Evolutionary conservation across 2,113 vertebrate species (phyloP).

Genomic region (Salvator merianae): DNA sequence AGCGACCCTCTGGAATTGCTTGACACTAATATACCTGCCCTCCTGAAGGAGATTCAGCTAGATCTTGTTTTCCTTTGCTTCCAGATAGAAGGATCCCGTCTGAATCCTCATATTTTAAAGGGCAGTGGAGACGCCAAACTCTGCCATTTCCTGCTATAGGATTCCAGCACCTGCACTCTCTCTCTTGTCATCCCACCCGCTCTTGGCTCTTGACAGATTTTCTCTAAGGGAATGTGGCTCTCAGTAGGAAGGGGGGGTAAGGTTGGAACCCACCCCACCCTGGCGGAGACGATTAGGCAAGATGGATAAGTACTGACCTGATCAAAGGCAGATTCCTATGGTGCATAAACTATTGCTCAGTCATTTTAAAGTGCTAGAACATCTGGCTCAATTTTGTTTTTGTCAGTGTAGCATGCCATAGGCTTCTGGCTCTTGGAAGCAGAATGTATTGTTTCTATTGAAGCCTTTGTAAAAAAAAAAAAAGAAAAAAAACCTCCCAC

Average conservation of each 20-base stretch:
- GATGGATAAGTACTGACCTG: background rate
- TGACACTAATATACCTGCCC: too few species aligned
- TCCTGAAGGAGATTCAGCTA: too few species aligned
- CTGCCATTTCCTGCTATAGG: too few species aligned
- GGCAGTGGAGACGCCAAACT: too few species aligned
- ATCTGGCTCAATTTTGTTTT: background rate
- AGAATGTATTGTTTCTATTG: background rate
- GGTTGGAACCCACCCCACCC: background rate
- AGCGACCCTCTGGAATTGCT: too few species aligned
- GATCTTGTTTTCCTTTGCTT: too few species aligned
- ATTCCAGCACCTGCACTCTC: too few species aligned
- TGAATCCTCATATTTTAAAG: too few species aligned
- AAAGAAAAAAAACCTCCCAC: background rate
- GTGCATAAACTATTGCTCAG: background rate
- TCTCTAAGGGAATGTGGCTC: background rate
- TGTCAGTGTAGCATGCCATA: background rate
- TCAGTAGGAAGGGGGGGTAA: background rate
- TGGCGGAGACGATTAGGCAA: background rate
- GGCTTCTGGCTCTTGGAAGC: conserved; percentile 20
- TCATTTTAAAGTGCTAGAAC: background rate
- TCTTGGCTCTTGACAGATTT: background rate
- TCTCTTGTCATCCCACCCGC: background rate
- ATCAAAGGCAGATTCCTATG: background rate
- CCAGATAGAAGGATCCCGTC: too few species aligned
- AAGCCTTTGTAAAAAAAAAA: conserved; percentile 18